Evolutionary conservation across 2,113 vertebrate genomes (phyloP).

Genomic region (Prunella himalayana): DNA sequence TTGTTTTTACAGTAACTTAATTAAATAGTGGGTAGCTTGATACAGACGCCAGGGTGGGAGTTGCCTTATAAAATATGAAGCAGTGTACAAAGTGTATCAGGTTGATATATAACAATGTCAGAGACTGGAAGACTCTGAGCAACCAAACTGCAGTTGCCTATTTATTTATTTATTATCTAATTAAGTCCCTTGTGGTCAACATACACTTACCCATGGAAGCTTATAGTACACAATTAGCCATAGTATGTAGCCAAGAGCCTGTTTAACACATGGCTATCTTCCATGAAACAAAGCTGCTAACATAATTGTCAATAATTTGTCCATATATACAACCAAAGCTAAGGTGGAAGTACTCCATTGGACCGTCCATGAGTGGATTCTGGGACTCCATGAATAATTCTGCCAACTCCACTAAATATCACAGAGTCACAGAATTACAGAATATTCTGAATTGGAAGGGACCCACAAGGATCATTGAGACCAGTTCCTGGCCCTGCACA

Average conservation of each 20-base stretch:
- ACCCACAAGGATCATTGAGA: neutral
- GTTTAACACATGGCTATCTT: neutral
- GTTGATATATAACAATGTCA: neutral
- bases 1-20: neutral
- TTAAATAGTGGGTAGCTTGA: neutral
- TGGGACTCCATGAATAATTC: neutral
- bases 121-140: neutral
- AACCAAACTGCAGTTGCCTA: neutral
- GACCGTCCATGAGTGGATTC: neutral
- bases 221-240: neutral
- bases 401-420: neutral
- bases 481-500: neutral
- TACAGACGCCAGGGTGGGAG: neutral
- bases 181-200: neutral
- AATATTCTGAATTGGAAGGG: neutral
- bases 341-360: neutral
- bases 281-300: neutral
- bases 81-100: neutral
- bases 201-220: neutral
- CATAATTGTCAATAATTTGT: neutral
- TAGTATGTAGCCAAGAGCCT: neutral
- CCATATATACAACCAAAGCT: neutral
- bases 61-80: neutral
- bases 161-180: neutral
- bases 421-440: neutral